Base-by-base conservation (phyloP, 2,888 invertebrate genomes). In the Embidobia sp. region DNA sequence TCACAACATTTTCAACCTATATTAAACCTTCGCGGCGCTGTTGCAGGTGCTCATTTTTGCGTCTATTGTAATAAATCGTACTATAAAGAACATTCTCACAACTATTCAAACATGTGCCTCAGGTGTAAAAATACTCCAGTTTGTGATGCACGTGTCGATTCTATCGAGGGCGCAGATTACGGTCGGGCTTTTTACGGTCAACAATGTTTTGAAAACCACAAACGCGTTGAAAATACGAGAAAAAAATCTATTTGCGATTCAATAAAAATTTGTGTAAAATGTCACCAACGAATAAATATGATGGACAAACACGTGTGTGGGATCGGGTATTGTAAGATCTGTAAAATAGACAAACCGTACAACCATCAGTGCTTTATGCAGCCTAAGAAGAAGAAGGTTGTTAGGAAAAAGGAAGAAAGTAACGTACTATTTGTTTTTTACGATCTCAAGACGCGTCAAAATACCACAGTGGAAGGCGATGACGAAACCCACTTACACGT, bases 391-490 rank as follows among this genome's bases (percentile, higher is more conserved):
- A n/a, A n/a, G n/a, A n/a, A n/a, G n/a, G n/a, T n/a, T n/a, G n/a
- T n/a, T n/a, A n/a, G n/a, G n/a, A n/a, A n/a, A n/a, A n/a, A n/a
- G n/a, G n/a, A n/a, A n/a, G n/a, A n/a, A n/a, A n/a, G n/a, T n/a
- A 15, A 42, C 4, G 2, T 13, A 22, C 31, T 48, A 4, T 61
- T 48, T 22, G 18, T 44, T 11, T 35, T 61, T 15, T 61, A 61
- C 11, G 48, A 61, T 35, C 48, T 59, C 5, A 33, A 59, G 15
- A n/a, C 44, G 3, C 44, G 44, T 1, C 59, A 59, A 33, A 46
- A 59, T 16, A 15, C 11, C 0, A 11, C 3, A 2, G 15, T 35
- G 35, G 35, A 11, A 4, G 35, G 15, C 5, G 11, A 15, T 7
- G 15, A 35, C 4, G 7, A 35, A 5, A 4, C 15, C 5, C 11